Conservation (phyloP, 1,140 invertebrate genomes). For the Drosophila nigrodunni region DNA sequence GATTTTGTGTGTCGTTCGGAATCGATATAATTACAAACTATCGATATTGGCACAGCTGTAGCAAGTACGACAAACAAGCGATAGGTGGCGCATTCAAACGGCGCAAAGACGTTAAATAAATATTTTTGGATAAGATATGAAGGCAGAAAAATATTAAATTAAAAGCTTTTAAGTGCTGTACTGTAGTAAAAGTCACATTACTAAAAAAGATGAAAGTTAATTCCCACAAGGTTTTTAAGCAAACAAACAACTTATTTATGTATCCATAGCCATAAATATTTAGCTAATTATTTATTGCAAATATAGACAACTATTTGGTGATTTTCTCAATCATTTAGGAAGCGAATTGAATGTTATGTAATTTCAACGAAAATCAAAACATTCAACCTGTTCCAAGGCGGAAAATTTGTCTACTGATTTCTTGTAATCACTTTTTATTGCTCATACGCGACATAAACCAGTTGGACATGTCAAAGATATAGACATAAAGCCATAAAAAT, state of each 20-base stretch:
- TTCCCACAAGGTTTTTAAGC: constrained; percentile 7
- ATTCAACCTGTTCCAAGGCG: constrained; percentile 64
- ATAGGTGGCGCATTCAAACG: neutral
- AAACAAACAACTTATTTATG: neutral
- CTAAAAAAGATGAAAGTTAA: neutral
- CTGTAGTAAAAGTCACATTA: neutral
- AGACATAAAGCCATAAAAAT: constrained; percentile 47
- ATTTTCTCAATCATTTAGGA: constrained; percentile 60
- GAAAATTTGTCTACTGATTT: constrained; percentile 64
- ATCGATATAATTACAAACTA: neutral
- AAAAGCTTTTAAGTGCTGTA: neutral
- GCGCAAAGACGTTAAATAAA: too few species aligned
- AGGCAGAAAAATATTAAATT: too few species aligned
- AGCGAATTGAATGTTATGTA: constrained; percentile 64
- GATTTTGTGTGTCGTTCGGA: neutral
- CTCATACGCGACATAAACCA: constrained; percentile 62
- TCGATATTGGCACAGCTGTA: neutral
- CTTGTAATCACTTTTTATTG: constrained; percentile 54
- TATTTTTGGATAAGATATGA: too few species aligned
- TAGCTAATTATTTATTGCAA: constrained; percentile 40
- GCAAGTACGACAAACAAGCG: too few species aligned
- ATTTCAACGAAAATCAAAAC: constrained; percentile 56
- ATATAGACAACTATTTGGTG: constrained; percentile 34
- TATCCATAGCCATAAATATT: neutral
- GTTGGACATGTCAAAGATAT: constrained; percentile 59